Percentiles rank a stretch among this genome's conserved stretches.
Evolutionary conservation across 2,797 vertebrate species (phyloP).

Genomic region (Anas bernieri): DNA sequence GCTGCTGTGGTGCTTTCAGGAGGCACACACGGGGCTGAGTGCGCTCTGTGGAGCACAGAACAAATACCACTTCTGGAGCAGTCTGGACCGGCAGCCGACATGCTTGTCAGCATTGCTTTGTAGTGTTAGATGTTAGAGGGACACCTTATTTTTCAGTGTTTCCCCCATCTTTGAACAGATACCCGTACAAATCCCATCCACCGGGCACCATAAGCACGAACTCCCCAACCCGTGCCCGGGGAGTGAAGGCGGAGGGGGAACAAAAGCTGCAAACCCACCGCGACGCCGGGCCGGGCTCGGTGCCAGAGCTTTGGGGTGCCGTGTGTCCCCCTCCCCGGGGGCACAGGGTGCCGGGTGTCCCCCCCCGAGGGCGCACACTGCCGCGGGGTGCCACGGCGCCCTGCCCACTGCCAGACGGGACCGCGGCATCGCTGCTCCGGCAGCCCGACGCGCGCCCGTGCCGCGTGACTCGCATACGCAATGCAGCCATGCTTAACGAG

Average conservation of each 20-base stretch:
- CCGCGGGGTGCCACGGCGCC: background rate
- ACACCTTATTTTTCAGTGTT: background rate
- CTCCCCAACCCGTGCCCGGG: fast-evolving
- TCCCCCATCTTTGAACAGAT: background rate
- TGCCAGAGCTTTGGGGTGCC: background rate
- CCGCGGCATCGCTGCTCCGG: background rate
- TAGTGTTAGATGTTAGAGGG: background rate
- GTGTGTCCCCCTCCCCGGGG: no score
- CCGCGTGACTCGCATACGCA: slow-evolving; percentile 58
- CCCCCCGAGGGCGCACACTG: no score
- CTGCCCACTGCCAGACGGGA: background rate
- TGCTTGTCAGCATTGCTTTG: background rate
- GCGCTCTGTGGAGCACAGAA: background rate
- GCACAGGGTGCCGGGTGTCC: no score
- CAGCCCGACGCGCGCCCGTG: slow-evolving; percentile 27
- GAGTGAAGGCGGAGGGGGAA: slow-evolving; percentile 2
- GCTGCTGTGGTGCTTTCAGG: background rate
- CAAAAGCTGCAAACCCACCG: slow-evolving; percentile 39
- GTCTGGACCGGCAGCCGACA: background rate
- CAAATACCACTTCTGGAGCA: background rate
- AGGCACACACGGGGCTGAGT: background rate
- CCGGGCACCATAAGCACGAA: background rate
- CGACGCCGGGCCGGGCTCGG: background rate
- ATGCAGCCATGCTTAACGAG: slow-evolving; percentile 78
- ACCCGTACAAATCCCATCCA: fast-evolving